A percentile compares a stretch with the other conserved stretches of the same genome.
phyloP scores from a whole-genome alignment of 2,113 vertebrate species.

The Aix galericulata region DNA sequence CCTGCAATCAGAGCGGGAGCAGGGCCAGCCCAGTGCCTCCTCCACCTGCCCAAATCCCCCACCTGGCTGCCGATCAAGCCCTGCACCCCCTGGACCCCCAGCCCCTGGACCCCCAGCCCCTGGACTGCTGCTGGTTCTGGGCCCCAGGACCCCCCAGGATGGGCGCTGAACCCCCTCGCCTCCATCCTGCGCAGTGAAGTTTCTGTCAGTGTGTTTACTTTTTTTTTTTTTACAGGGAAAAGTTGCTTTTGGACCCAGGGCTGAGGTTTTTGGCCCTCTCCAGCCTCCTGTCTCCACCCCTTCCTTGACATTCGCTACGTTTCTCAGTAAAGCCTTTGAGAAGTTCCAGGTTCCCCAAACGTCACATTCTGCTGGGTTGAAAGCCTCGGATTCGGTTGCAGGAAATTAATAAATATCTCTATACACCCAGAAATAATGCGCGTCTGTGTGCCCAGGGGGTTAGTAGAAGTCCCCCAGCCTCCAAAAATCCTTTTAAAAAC shows the following conservation, averaged over 20 bases:
- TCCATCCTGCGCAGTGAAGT: accelerated
- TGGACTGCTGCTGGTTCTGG: background rate
- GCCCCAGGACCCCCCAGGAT: background rate
- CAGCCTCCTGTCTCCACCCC: background rate
- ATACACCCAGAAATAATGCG: background rate
- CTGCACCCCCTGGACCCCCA: too few relatives aligned
- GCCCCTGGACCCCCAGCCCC: background rate
- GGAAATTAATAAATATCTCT: background rate
- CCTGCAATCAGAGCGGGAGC: background rate
- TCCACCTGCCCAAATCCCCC: background rate
- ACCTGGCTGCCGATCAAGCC: background rate
- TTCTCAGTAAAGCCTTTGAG: conserved; percentile 10
- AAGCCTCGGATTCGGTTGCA: background rate
- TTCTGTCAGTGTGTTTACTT: background rate
- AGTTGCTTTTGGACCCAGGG: background rate
- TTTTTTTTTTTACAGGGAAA: background rate
- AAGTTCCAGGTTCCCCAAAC: background rate
- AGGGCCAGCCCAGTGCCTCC: background rate
- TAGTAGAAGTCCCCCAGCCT: accelerated
- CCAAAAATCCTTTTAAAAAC: background rate
- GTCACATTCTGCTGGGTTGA: background rate
- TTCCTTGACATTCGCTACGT: background rate
- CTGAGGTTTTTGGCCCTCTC: background rate
- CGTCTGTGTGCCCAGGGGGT: accelerated
- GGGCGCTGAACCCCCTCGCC: background rate